Evolutionary conservation across 2,888 invertebrate species (phyloP).

Genomic region (Latheticus oryzae): DNA sequence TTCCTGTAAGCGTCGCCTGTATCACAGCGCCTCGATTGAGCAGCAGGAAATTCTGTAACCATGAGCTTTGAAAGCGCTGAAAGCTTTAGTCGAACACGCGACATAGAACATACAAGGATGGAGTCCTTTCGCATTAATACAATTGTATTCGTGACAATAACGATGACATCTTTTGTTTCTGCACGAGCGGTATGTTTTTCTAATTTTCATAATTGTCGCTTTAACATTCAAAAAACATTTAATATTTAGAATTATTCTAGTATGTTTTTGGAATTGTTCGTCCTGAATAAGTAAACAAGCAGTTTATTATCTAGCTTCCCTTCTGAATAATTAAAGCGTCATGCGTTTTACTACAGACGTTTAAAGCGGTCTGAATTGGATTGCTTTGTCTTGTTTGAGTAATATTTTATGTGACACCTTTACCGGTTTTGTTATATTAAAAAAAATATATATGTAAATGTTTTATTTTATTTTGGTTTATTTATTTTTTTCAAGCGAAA

Average conservation of each 20-base stretch:
- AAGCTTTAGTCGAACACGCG: slow-evolving; percentile 43
- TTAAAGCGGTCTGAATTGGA: not conserved
- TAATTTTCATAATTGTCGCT: not conserved
- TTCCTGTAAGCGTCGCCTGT: no score
- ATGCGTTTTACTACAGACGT: slow-evolving; percentile 23
- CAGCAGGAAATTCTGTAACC: slow-evolving; percentile 15
- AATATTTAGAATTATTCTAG: slow-evolving; percentile 12
- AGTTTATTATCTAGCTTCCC: slow-evolving; percentile 44
- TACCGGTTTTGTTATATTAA: no score
- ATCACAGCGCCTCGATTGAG: no score
- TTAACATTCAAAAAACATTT: no score
- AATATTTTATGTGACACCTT: no score
- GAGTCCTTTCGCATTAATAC: slow-evolving; percentile 18
- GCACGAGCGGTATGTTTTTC: slow-evolving; percentile 46
- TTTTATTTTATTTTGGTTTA: no score
- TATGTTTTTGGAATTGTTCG: not conserved
- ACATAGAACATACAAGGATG: slow-evolving; percentile 35
- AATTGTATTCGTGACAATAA: slow-evolving; percentile 38
- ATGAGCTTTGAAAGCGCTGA: slow-evolving; percentile 46
- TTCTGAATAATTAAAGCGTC: slow-evolving; percentile 47
- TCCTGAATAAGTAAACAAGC: slow-evolving; percentile 42
- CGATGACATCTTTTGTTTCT: slow-evolving; percentile 38
- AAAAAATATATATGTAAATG: no score
- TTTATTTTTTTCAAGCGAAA: no score
- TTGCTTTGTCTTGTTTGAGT: no score